Base-by-base conservation (phyloP, 2,797 vertebrate genomes). In the Sardinella longiceps region DNA sequence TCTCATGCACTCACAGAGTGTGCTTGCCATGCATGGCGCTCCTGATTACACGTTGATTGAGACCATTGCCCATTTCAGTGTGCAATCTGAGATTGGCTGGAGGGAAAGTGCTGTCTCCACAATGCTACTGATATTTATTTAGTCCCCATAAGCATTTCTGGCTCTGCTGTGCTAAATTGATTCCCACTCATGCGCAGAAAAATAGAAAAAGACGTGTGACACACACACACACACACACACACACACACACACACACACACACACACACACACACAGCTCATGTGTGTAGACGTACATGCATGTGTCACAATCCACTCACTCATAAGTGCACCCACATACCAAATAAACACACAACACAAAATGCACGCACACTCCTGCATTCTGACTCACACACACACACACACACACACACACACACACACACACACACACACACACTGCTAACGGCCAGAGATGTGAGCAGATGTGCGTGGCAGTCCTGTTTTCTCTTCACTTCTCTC, bases 101-200 rank as follows among this genome's bases (percentile, higher is more conserved):
- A 1, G 37, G 30, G 80, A 60, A 84, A 80, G 25, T 53, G 51
- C 46, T 43, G 37, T 70, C 43, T 81, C 77, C n/a, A 53, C 43
- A 15, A 74, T 51, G 53, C 18, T 39, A 39, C n/a, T 39, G 39
- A 37, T 63, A 20, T 82, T 80, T 81, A 58, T 51, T 63, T 86
- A 60, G 37, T 48, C 28, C 28, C 53, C 66, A 82, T 58, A 80
- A 82, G 81, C 48, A 80, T 83, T 58, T 85, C 51, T 63, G 66
- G 25, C 81, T 77, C 45, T 85, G 43, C 33, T 80, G 46, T 85
- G 43, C 20, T 83, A 66, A 80, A 82, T 25, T 84, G 77, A 74
- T 45, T 56, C 56, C 25, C 37, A 30, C 25, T 48, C 82, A 14
- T 66, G 63, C 58, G 14, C 30, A 83, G n/a, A 83, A 28, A 83